Evolutionary conservation across 2,888 invertebrate species (phyloP).

Genomic region (Ferrisia virgata): DNA sequence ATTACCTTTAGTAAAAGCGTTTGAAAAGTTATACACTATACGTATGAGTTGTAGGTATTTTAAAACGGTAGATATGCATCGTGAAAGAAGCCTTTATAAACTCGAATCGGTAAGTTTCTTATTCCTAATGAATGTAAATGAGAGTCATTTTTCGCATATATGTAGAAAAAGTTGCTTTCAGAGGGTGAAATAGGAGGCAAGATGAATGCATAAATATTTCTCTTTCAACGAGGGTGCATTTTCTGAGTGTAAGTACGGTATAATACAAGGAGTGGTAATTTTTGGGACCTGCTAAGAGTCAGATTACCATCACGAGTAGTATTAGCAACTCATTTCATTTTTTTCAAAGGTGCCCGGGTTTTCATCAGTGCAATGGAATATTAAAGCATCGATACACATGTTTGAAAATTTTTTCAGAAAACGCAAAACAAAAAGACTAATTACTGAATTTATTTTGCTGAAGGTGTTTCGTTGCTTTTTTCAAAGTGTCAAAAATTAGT

Average conservation of each 20-base stretch:
- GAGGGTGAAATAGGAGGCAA: neutral
- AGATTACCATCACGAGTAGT: no score
- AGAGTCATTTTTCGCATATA: neutral
- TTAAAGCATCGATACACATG: no score
- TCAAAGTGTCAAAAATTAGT: no score
- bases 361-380: no score
- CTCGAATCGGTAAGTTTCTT: neutral
- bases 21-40: neutral
- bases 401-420: no score
- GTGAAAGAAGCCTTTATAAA: neutral
- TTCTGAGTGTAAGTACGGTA: neutral
- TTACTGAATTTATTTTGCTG: no score
- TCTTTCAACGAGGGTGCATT: neutral
- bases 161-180: neutral
- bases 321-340: no score
- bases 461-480: no score
- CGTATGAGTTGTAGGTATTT: neutral
- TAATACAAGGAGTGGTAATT: no score
- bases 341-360: no score
- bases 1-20: neutral
- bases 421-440: no score
- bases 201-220: neutral
- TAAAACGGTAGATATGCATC: neutral
- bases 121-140: neutral
- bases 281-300: no score